Percentiles rank a stretch among this genome's conserved stretches.
These are phyloP conservation scores for Eptatretus burgeri DNA, from an alignment of 2,113 vertebrate genomes.

Conservation along the genomic window DNA sequence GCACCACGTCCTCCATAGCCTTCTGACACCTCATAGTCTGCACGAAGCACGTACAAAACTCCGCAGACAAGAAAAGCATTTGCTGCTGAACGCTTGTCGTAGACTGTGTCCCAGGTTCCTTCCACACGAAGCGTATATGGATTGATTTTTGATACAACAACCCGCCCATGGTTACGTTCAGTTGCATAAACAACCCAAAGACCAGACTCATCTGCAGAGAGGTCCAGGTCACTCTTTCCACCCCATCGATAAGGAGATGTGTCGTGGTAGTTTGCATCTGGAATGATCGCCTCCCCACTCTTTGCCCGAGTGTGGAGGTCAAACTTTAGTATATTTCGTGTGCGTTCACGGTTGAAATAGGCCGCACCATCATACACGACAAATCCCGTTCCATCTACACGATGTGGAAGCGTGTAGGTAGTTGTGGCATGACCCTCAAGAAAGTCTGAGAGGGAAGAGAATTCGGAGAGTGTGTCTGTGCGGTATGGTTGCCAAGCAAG, in stretches of 20 bases:
- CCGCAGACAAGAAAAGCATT: constrained; percentile 97
- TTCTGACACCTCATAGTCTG: constrained; percentile 91
- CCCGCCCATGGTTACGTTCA: constrained; percentile 95
- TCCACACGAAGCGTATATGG: constrained; percentile 91
- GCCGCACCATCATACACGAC: constrained; percentile 92
- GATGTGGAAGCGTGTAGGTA: constrained; percentile 80
- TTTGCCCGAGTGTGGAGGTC: constrained; percentile 96
- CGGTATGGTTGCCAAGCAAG: constrained; percentile 98
- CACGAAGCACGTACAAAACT: constrained; percentile 76
- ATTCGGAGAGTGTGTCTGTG: constrained; percentile 88
- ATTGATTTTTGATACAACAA: constrained; percentile 87
- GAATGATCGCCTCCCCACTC: constrained; percentile 94
- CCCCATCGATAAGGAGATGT: constrained; percentile 95
- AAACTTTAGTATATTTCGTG: constrained; percentile 92
- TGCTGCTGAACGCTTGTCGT: constrained; percentile 82
- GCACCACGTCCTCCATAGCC: constrained; percentile 37
- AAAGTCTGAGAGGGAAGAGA: constrained; percentile 73
- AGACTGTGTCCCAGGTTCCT: constrained; percentile 72
- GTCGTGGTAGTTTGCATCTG: constrained; percentile 95
- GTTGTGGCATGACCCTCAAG: constrained; percentile 64
- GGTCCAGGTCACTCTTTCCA: constrained; percentile 88
- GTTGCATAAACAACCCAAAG: constrained; percentile 97
- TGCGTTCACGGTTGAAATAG: constrained; percentile 97
- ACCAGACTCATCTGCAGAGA: constrained; percentile 85
- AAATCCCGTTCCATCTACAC: constrained; percentile 90